phyloP scores from a whole-genome alignment of 2,888 invertebrate genomes.

The Drosophila tripunctata region DNA sequence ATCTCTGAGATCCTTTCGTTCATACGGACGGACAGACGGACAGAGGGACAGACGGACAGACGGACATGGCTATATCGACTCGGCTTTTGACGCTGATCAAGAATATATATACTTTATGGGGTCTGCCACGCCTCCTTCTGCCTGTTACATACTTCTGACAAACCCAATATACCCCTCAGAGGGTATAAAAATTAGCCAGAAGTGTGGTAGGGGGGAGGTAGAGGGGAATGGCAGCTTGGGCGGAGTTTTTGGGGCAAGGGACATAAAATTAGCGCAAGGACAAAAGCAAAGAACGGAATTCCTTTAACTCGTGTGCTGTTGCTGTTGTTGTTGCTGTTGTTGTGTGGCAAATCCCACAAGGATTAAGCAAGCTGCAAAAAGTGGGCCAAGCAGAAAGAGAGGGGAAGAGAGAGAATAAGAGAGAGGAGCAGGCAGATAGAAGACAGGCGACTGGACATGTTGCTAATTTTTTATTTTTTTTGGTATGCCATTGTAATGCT shows the following conservation, averaged over 20 bases:
- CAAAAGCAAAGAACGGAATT: slow-evolving; percentile 36
- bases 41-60: no score
- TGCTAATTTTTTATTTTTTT: slow-evolving; percentile 74
- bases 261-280: slow-evolving; percentile 72
- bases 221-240: neutral
- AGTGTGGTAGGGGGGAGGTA: neutral
- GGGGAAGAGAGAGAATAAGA: no score
- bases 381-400: slow-evolving; percentile 6
- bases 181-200: slow-evolving; percentile 62
- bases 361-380: slow-evolving; percentile 40
- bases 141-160: no score
- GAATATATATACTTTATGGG: no score
- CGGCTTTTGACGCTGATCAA: no score
- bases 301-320: slow-evolving; percentile 7
- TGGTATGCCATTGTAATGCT: slow-evolving; percentile 35
- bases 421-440: neutral
- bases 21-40: no score
- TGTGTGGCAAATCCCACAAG: slow-evolving; percentile 55
- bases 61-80: no score
- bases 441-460: slow-evolving; percentile 37
- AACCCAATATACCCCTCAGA: no score
- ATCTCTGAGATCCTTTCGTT: no score
- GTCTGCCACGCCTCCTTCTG: no score
- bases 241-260: neutral
- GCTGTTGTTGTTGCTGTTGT: neutral